Evolutionary conservation across 2,113 vertebrate genomes (phyloP).

Genomic region (Channa maculata): DNA sequence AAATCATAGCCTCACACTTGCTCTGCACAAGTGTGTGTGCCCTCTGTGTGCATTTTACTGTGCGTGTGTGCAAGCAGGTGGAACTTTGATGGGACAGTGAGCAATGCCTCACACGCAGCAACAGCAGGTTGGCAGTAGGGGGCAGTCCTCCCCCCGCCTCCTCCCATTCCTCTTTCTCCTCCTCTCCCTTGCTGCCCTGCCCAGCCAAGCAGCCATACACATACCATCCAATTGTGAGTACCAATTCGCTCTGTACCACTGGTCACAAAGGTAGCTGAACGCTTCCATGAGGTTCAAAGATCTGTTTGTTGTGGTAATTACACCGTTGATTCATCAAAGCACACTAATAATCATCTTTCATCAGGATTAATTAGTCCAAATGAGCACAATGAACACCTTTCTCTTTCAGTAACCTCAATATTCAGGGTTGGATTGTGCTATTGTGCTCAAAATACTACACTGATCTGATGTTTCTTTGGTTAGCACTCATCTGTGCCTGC

Average conservation of each 20-base stretch:
- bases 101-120: constrained; percentile 82
- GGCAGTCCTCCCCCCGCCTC: constrained; percentile 71
- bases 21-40: constrained; percentile 46
- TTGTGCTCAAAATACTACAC: constrained; percentile 37
- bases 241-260: constrained; percentile 28
- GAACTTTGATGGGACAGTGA: constrained; percentile 83
- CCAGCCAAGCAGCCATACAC: constrained; percentile 77
- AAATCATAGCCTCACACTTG: constrained; percentile 45
- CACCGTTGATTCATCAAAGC: constrained; percentile 69
- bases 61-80: constrained; percentile 78
- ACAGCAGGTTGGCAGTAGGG: constrained; percentile 84
- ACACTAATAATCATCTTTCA: constrained; percentile 54
- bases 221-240: constrained; percentile 85
- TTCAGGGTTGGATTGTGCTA: constrained; percentile 27
- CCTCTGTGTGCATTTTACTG: constrained; percentile 51
- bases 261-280: constrained; percentile 31
- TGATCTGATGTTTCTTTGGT: constrained; percentile 39
- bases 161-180: constrained; percentile 69
- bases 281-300: constrained; percentile 56
- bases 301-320: constrained; percentile 71
- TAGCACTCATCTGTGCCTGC: constrained; percentile 36
- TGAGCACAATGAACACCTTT: constrained; percentile 49
- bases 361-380: constrained; percentile 61
- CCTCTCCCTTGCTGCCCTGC: constrained; percentile 61
- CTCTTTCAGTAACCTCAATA: constrained; percentile 36